Percentiles rank a stretch among this genome's conserved stretches.
Evolutionary conservation across 2,888 invertebrate genomes (phyloP).

Genomic region (Agapostemon virescens): DNA sequence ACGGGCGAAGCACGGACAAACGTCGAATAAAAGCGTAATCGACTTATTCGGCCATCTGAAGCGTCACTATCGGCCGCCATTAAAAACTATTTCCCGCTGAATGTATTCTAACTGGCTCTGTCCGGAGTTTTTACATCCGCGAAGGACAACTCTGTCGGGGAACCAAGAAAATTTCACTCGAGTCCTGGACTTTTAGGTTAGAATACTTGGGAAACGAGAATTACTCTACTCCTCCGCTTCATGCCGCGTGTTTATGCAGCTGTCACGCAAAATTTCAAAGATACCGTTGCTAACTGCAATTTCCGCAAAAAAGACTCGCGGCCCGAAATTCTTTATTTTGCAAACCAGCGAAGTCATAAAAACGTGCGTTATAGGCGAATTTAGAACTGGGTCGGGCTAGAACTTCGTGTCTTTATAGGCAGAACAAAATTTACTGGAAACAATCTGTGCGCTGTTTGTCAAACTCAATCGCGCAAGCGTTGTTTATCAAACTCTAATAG

Average conservation of each 20-base stretch:
- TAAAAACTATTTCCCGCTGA: conserved; percentile 27
- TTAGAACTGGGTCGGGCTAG: background rate
- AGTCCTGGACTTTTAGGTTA: background rate
- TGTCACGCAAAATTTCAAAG: background rate
- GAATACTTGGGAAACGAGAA: background rate
- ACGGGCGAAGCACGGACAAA: background rate
- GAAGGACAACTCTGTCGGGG: background rate
- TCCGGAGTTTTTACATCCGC: conserved; percentile 1
- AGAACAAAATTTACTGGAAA: background rate
- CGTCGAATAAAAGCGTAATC: background rate
- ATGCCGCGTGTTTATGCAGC: background rate
- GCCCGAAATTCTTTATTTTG: background rate
- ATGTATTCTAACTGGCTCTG: conserved; percentile 18
- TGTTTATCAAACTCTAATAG: background rate
- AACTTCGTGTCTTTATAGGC: background rate
- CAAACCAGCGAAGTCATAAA: background rate
- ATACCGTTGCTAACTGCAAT: background rate
- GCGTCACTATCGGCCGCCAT: conserved; percentile 15
- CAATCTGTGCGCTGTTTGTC: background rate
- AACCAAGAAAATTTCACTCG: conserved; percentile 5
- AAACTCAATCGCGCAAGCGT: no score
- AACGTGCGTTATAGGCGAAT: background rate
- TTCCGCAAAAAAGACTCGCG: background rate
- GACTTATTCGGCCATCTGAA: conserved; percentile 3
- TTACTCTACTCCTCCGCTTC: background rate